phyloP scores from a whole-genome alignment of 1,140 invertebrate genomes.

The Metopolophium dirhodum region DNA sequence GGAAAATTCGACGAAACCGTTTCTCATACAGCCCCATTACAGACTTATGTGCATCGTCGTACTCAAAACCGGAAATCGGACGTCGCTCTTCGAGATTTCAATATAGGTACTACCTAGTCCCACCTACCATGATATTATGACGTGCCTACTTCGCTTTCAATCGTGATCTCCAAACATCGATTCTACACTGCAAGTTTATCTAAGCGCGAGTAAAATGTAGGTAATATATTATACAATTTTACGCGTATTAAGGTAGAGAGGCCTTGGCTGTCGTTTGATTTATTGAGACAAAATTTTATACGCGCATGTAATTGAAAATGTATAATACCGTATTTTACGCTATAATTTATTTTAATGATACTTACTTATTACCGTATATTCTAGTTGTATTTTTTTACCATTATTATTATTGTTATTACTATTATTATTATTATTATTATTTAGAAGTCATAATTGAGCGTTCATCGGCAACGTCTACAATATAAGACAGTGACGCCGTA shows the following conservation, averaged over 20 bases:
- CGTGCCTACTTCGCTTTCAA: neutral
- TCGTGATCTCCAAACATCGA: conserved; percentile 14
- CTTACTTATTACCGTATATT: neutral
- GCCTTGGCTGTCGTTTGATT: neutral
- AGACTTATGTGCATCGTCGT: neutral
- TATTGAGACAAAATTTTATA: neutral
- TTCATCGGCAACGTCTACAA: neutral
- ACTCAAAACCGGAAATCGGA: neutral
- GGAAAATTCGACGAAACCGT: neutral
- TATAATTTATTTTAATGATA: conserved; percentile 34
- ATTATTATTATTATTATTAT: neutral
- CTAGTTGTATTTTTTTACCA: neutral
- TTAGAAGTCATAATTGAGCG: neutral
- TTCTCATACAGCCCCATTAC: neutral
- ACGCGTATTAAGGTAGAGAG: neutral
- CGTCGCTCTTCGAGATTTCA: neutral
- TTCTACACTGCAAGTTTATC: neutral
- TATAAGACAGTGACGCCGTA: too few relatives aligned
- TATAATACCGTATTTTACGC: neutral
- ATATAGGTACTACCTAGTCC: neutral
- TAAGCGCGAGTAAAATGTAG: neutral
- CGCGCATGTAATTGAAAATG: neutral
- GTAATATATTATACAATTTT: neutral
- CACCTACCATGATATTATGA: neutral
- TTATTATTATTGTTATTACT: neutral